Evolutionary conservation across 2,113 vertebrate genomes (phyloP).

Genomic region (Origma solitaria): DNA sequence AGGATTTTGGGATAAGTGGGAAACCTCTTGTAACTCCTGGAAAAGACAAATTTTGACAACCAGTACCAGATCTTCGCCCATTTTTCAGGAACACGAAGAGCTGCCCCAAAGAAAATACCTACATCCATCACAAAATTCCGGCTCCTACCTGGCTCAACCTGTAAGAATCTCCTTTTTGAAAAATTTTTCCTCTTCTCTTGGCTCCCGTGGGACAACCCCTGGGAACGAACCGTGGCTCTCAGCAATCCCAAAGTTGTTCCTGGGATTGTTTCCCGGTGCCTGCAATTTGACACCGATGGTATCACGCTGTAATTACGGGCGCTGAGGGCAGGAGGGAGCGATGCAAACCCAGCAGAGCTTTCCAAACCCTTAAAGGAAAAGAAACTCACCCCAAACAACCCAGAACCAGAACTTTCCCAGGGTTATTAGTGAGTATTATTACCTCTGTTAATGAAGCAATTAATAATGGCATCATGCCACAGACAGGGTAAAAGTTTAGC

Average conservation of each 20-base stretch:
- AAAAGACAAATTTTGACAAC: neutral
- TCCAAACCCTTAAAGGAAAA: neutral
- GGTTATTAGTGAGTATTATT: neutral
- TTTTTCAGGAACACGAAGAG: rapidly evolving
- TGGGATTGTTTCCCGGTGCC: constrained; percentile 15
- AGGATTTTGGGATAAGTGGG: neutral
- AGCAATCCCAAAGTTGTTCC: neutral
- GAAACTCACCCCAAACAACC: no score
- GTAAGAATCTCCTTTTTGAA: neutral
- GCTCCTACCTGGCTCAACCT: neutral
- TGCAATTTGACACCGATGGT: constrained; percentile 2
- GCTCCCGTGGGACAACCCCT: neutral
- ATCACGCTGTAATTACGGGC: neutral
- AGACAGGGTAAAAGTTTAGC: neutral
- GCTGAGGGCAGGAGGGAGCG: neutral
- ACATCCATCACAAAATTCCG: neutral
- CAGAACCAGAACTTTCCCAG: neutral
- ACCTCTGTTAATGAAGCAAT: neutral
- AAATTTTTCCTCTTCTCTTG: no score
- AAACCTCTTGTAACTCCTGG: neutral
- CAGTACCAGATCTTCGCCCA: neutral
- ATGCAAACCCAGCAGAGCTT: neutral
- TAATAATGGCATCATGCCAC: neutral
- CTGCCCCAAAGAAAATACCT: neutral
- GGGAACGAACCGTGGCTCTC: neutral